Conservation (phyloP, 2,888 invertebrate species). For the Laothoe populi region DNA sequence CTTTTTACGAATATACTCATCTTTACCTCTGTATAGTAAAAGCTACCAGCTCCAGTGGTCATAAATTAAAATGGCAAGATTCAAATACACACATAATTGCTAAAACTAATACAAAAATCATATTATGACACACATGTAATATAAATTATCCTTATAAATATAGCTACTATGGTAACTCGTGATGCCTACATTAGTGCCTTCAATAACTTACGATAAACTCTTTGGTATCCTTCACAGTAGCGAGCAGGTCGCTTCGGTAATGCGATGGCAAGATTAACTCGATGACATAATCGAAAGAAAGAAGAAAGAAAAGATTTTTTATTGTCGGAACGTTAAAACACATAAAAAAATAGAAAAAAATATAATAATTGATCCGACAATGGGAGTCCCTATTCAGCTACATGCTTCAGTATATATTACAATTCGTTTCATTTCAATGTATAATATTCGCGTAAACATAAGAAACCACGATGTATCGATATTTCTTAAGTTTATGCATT, state of each 20-base stretch:
- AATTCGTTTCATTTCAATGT: too few species aligned
- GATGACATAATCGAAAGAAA: not conserved
- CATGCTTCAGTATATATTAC: too few species aligned
- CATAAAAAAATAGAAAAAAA: too few species aligned
- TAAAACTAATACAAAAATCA: not conserved
- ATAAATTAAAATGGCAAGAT: not conserved
- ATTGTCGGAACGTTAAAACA: too few species aligned
- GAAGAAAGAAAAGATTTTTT: too few species aligned
- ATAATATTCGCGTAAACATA: too few species aligned
- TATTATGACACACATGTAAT: not conserved
- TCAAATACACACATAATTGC: not conserved
- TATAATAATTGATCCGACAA: too few species aligned
- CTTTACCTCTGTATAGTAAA: not conserved
- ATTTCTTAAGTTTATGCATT: not conserved
- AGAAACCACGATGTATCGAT: too few species aligned
- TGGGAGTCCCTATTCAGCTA: too few species aligned
- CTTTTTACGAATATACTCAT: too few species aligned
- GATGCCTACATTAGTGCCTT: slow-evolving; percentile 13
- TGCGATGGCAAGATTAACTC: not conserved
- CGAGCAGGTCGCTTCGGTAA: not conserved
- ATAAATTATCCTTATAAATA: slow-evolving; percentile 8
- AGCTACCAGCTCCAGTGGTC: not conserved
- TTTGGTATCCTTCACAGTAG: slow-evolving; percentile 6
- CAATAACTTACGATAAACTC: slow-evolving; percentile 3
- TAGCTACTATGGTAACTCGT: slow-evolving; percentile 16